Percentiles rank a stretch among this genome's conserved stretches.
phyloP scores from a whole-genome alignment of 2,888 invertebrate genomes.

The Apotomis turbidana region DNA sequence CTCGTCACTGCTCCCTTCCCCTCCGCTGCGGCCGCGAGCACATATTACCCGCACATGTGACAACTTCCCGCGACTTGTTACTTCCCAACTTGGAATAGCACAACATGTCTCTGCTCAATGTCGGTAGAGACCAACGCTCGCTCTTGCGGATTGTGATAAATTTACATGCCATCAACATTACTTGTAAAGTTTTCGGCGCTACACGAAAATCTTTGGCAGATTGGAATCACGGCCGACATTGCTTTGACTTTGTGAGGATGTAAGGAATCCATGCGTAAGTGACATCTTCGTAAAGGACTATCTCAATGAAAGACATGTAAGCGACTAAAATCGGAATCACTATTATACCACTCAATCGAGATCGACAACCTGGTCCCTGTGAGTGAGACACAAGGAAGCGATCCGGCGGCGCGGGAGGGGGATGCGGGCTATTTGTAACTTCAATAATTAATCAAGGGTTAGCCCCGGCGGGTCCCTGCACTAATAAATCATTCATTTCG shows the following conservation, averaged over 20 bases:
- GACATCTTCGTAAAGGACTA: too few species aligned
- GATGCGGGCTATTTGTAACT: conserved; percentile 55
- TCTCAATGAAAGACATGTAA: too few species aligned
- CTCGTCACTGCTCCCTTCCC: background rate
- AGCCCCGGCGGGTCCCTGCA: conserved; percentile 40
- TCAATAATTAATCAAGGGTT: conserved; percentile 60
- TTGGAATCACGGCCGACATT: conserved; percentile 12
- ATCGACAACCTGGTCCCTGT: conserved; percentile 1
- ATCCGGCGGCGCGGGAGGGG: conserved; percentile 29
- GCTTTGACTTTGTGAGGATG: too few species aligned
- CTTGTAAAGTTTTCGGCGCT: conserved; percentile 8
- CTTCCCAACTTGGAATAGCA: conserved; percentile 33
- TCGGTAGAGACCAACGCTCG: conserved; percentile 25
- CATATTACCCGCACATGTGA: conserved; percentile 40
- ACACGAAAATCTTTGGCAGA: conserved; percentile 4
- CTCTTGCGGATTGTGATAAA: conserved; percentile 33
- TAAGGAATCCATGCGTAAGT: too few species aligned
- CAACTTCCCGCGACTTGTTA: conserved; percentile 35
- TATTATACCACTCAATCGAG: conserved; percentile 11
- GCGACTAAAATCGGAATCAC: background rate
- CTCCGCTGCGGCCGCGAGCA: conserved; percentile 29
- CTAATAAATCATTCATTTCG: conserved; percentile 30
- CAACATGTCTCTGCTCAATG: conserved; percentile 35
- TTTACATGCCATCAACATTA: conserved; percentile 11
- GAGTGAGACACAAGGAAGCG: conserved; percentile 38